Percentiles rank a stretch among this genome's conserved stretches.
These are phyloP conservation scores for Neofelis nebulosa DNA, from an alignment of 2,113 vertebrate genomes.

Conservation along the genomic window DNA sequence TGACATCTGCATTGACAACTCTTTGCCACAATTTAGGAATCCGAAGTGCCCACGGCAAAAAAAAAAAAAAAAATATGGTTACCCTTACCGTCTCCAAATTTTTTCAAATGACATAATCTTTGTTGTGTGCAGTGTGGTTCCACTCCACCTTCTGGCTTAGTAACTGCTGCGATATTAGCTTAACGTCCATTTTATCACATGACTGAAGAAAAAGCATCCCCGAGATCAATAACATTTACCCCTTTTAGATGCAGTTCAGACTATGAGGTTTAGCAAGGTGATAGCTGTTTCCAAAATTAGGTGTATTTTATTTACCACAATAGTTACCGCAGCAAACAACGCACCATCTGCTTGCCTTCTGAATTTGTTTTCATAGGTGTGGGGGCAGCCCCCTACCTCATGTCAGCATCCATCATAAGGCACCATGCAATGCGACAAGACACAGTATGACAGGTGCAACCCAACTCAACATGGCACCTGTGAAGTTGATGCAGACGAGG, in stretches of 20 bases:
- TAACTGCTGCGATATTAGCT: neutral
- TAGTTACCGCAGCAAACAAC: slow-evolving; percentile 32
- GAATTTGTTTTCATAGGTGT: neutral
- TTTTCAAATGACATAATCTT: neutral
- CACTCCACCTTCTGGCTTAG: slow-evolving; percentile 44
- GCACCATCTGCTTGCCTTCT: neutral
- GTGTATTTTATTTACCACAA: slow-evolving; percentile 50
- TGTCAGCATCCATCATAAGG: neutral
- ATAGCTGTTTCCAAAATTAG: neutral
- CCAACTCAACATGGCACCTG: neutral
- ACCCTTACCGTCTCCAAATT: slow-evolving; percentile 56
- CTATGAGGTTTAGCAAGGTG: neutral
- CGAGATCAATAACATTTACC: slow-evolving; percentile 49
- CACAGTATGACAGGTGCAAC: neutral
- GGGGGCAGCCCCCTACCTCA: neutral
- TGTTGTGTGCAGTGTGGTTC: slow-evolving; percentile 13
- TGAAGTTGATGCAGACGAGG: neutral
- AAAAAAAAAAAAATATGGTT: slow-evolving; percentile 17
- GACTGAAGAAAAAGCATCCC: neutral
- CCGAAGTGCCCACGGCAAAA: slow-evolving; percentile 52
- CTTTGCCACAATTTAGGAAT: slow-evolving; percentile 72
- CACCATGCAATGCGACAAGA: neutral
- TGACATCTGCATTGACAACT: slow-evolving; percentile 56
- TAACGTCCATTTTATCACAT: neutral
- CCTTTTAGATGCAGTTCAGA: slow-evolving; percentile 17